Evolutionary conservation across 2,888 invertebrate genomes (phyloP).

Genomic region (Luffia ferchaultella): DNA sequence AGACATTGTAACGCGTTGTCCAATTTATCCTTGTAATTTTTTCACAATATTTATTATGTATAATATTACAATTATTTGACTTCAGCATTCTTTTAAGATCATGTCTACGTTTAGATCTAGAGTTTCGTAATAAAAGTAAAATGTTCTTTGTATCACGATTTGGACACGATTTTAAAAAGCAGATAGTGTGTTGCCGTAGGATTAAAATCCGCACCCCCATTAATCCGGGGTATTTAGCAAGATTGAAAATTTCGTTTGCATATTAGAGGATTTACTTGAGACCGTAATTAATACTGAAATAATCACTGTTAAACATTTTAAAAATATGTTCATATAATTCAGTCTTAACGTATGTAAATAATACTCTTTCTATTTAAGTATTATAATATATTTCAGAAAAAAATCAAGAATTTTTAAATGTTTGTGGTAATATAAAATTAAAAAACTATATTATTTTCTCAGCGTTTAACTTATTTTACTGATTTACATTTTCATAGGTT

Average conservation of each 20-base stretch:
- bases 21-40: no score
- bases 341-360: no score
- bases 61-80: no score
- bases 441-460: no score
- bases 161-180: conserved; percentile 5
- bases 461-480: no score
- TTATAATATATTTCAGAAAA: not conserved
- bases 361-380: not conserved
- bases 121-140: no score
- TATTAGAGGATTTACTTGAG: conserved; percentile 23
- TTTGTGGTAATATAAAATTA: not conserved
- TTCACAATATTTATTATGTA: no score
- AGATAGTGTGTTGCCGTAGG: not conserved
- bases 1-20: no score
- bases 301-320: not conserved
- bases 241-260: conserved; percentile 24
- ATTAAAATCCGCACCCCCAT: conserved; percentile 5
- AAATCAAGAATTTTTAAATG: not conserved
- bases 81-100: no score
- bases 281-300: conserved; percentile 21
- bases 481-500: no score
- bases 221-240: conserved; percentile 23
- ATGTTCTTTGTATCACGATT: not conserved
- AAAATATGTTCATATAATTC: no score
- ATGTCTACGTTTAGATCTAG: no score